phyloP scores from a whole-genome alignment of 2,113 vertebrate species.

The Bufo gargarizans region DNA sequence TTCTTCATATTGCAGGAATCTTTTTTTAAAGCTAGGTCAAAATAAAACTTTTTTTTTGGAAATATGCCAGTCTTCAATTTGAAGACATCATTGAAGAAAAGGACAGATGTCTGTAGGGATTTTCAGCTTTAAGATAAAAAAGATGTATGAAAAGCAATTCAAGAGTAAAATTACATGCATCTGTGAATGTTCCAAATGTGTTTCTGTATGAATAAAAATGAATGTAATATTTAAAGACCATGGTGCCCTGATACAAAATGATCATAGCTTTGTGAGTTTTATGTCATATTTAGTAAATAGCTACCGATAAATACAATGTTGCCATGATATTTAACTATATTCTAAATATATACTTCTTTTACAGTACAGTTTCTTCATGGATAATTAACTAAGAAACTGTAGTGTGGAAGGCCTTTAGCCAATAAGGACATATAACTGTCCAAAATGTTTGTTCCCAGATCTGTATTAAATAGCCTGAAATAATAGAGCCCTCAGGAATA shows the following conservation, averaged over 20 bases:
- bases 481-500: slow-evolving; percentile 38
- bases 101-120: slow-evolving; percentile 49
- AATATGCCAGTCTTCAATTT: slow-evolving; percentile 31
- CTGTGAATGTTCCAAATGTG: slow-evolving; percentile 17
- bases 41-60: slow-evolving; percentile 31
- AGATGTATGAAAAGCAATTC: slow-evolving; percentile 18
- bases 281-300: neutral
- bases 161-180: slow-evolving; percentile 31
- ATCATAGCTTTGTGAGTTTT: neutral
- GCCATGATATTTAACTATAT: neutral
- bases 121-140: slow-evolving; percentile 37
- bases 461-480: slow-evolving; percentile 46
- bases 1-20: neutral
- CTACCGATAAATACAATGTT: slow-evolving; percentile 1
- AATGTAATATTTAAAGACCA: slow-evolving; percentile 29
- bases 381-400: slow-evolving; percentile 42
- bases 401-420: slow-evolving; percentile 37
- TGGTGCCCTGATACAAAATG: neutral
- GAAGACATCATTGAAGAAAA: slow-evolving; percentile 32
- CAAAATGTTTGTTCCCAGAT: slow-evolving; percentile 41
- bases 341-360: slow-evolving; percentile 1
- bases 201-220: slow-evolving; percentile 35
- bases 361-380: slow-evolving; percentile 39
- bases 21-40: slow-evolving; percentile 25
- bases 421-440: slow-evolving; percentile 52